Base-by-base conservation (phyloP, 1,140 invertebrate species). In the Gonioctena quinquepunctata region DNA sequence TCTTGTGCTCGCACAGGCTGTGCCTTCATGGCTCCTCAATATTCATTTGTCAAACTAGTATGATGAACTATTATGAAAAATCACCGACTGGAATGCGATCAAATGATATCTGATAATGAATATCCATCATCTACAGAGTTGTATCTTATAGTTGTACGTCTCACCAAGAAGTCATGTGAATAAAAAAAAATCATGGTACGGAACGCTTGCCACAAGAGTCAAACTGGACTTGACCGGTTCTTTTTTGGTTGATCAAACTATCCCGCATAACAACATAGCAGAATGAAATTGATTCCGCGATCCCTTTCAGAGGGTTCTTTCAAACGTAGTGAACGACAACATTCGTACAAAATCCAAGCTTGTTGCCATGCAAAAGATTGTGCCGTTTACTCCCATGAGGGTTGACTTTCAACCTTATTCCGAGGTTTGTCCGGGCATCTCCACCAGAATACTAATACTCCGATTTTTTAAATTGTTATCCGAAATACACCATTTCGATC, bases 331-430 rank as follows among this genome's bases (percentile, higher is more conserved):
- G 21, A 54, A 54, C 18, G 50, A 54, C 18, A 54, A 54, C 50
- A 19, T 54, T n/a, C 50, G 18, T 54, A 22, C 21, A 28, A 18
- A 70, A 33, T 59, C 66, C 56, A 60, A 62, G 68, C 71, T 74
- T 69, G 74, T 76, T 76, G 74, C 68, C 71, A 76, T 76, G 74
- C 70, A 63, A 73, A 76, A 75, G 72, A 76, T 78, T 78, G 72
- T 73, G 71, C 71, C 59, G 28, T 73, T 66, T 65, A 54, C 56
- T 75, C 73, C 68, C 75, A 62, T 19, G 75, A 62, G 75, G 66
- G 52, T 73, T 74, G 75, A 78, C 77, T 75, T 77, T 75, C 77
- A 71, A 76, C 75, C 69, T 77, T 72, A 69, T 75, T 60, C 75
- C 73, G 66, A 73, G 77, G 71, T 76, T 75, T 72, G 72, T 72